These are phyloP conservation scores for Numenius phaeopus DNA, from an alignment of 2,797 vertebrate genomes.

Conservation along the genomic window DNA sequence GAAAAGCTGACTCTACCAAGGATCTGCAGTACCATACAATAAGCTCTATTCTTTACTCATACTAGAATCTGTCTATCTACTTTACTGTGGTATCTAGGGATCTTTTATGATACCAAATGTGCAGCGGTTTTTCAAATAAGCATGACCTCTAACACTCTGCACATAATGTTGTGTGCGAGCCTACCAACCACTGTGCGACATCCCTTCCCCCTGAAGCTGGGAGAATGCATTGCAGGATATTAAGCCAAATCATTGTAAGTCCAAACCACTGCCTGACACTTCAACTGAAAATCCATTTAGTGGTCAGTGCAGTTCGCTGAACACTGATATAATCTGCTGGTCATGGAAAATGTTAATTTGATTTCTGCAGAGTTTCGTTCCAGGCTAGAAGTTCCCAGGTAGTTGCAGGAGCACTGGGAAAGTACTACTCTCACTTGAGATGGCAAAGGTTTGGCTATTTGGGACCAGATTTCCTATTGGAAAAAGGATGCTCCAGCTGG, in stretches of 20 bases:
- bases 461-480: background rate
- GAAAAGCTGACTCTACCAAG: background rate
- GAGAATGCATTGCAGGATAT: background rate
- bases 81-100: background rate
- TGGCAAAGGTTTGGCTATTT: background rate
- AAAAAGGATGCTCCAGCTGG: background rate
- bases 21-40: background rate
- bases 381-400: background rate
- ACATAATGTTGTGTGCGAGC: background rate
- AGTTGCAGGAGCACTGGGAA: background rate
- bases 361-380: background rate
- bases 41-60: background rate
- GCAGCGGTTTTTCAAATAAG: background rate
- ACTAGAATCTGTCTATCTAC: background rate
- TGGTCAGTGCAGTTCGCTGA: background rate
- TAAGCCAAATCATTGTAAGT: background rate
- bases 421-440: background rate
- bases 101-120: background rate
- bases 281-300: slow-evolving; percentile 39
- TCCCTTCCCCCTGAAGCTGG: background rate
- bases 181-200: background rate
- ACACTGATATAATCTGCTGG: background rate
- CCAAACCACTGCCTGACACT: background rate
- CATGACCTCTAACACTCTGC: background rate
- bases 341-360: background rate